These are phyloP conservation scores for Calyptommatus sinebrachiatus DNA, from an alignment of 2,113 vertebrate genomes.

Conservation along the genomic window DNA sequence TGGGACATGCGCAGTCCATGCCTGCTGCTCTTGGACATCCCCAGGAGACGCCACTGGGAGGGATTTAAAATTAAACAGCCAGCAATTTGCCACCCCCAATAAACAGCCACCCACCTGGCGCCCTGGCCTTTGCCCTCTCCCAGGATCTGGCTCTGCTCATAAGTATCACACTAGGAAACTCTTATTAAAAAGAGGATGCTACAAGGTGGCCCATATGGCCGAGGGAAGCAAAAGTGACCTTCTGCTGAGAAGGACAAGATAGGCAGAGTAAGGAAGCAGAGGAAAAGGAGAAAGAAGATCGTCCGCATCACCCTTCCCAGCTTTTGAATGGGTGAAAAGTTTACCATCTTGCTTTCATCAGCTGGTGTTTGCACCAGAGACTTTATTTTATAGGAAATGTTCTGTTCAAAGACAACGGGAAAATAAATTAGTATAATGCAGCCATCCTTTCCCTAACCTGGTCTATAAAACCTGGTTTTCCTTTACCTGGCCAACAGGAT, in stretches of 20 bases:
- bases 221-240: not conserved
- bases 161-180: too few relatives aligned
- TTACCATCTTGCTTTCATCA: not conserved
- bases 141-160: too few relatives aligned
- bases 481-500: too few relatives aligned
- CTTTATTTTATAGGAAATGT: not conserved
- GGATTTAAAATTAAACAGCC: too few relatives aligned
- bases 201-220: not conserved
- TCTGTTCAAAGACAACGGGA: not conserved
- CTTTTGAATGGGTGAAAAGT: not conserved
- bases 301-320: not conserved
- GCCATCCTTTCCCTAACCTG: not conserved
- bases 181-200: too few relatives aligned
- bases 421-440: not conserved
- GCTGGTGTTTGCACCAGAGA: not conserved
- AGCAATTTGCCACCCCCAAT: too few relatives aligned
- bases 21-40: too few relatives aligned
- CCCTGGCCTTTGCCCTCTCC: too few relatives aligned
- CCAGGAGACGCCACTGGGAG: too few relatives aligned
- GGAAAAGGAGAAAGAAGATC: constrained; percentile 16
- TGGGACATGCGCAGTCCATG: too few relatives aligned
- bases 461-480: not conserved
- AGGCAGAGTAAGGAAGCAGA: not conserved
- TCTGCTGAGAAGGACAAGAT: constrained; percentile 5
- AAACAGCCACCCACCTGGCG: too few relatives aligned